Percentiles rank a stretch among this genome's conserved stretches.
Conservation (phyloP, 2,113 vertebrate genomes). For the Syngnathus scovelli region DNA sequence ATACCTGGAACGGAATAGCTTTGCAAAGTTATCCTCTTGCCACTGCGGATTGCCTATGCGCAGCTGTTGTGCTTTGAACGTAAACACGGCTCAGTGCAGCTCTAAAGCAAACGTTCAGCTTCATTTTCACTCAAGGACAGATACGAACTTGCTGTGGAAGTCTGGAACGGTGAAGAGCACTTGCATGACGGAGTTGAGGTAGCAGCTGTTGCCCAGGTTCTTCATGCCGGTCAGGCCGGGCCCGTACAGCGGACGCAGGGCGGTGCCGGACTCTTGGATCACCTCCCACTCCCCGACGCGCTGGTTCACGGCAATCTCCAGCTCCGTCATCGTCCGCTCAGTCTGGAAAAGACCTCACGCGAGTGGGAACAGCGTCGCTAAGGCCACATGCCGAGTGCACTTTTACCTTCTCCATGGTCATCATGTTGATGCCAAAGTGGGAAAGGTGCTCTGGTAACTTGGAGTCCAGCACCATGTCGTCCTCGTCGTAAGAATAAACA, state of each 20-base stretch:
- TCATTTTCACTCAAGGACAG: background rate
- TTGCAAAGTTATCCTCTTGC: background rate
- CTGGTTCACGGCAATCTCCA: conserved; percentile 98
- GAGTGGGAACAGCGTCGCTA: background rate
- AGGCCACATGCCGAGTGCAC: too few species aligned
- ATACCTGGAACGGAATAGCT: conserved; percentile 70
- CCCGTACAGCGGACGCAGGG: conserved; percentile 87
- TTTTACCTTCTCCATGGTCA: conserved; percentile 95
- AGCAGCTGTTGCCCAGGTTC: conserved; percentile 98
- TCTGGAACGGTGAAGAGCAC: conserved; percentile 98
- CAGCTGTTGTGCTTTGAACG: background rate
- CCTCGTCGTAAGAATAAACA: conserved; percentile 95
- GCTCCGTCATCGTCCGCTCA: conserved; percentile 95
- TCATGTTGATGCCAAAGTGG: conserved; percentile 98
- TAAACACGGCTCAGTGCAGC: background rate
- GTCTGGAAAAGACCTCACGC: conserved; percentile 70
- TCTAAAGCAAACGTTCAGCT: background rate
- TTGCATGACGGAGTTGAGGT: conserved; percentile 99
- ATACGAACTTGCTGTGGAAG: conserved; percentile 94
- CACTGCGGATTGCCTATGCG: background rate
- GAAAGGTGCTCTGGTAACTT: conserved; percentile 89
- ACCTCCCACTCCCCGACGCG: conserved; percentile 97
- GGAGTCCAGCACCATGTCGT: conserved; percentile 96
- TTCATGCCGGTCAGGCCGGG: conserved; percentile 92
- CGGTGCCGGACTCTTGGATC: conserved; percentile 92